Evolutionary conservation across 1,140 invertebrate genomes (phyloP).

Genomic region (Stegodyphus mimosarum): DNA sequence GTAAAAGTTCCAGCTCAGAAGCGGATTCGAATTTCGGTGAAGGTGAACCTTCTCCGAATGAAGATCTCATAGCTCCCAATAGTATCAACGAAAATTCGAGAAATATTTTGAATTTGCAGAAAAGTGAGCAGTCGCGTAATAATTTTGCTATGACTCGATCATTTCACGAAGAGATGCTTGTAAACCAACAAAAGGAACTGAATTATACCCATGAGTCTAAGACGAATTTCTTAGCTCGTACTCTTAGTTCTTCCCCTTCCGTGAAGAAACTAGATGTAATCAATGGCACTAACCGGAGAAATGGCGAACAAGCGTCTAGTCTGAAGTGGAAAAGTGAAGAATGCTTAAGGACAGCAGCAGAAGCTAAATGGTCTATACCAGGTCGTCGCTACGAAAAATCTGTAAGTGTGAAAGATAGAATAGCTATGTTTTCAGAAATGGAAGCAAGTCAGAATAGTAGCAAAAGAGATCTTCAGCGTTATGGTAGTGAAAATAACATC

Average conservation of each 20-base stretch:
- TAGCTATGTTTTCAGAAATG: constrained; percentile 83
- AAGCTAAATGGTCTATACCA: constrained; percentile 70
- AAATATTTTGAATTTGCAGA: constrained; percentile 38
- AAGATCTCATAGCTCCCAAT: not conserved
- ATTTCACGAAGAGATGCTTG: constrained; percentile 37
- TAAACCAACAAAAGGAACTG: constrained; percentile 26
- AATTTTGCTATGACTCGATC: constrained; percentile 36
- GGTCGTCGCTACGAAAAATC: constrained; percentile 65
- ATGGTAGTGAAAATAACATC: constrained; percentile 47
- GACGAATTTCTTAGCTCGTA: constrained; percentile 29
- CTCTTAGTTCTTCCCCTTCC: constrained; percentile 25
- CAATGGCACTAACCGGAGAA: not conserved
- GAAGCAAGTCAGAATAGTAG: constrained; percentile 49
- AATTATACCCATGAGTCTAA: constrained; percentile 29
- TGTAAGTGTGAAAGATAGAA: constrained; percentile 82
- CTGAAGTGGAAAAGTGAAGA: constrained; percentile 68
- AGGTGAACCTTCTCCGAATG: constrained; percentile 24
- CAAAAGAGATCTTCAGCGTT: constrained; percentile 35
- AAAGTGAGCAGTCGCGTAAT: constrained; percentile 28
- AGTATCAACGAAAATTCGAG: constrained; percentile 22
- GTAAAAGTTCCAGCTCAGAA: constrained; percentile 45
- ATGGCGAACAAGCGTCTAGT: not conserved
- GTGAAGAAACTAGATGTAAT: constrained; percentile 19
- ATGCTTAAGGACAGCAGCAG: constrained; percentile 72
- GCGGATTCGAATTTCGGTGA: constrained; percentile 52